These are phyloP conservation scores for Corvus cornix DNA, from an alignment of 2,113 vertebrate species.

Conservation along the genomic window DNA sequence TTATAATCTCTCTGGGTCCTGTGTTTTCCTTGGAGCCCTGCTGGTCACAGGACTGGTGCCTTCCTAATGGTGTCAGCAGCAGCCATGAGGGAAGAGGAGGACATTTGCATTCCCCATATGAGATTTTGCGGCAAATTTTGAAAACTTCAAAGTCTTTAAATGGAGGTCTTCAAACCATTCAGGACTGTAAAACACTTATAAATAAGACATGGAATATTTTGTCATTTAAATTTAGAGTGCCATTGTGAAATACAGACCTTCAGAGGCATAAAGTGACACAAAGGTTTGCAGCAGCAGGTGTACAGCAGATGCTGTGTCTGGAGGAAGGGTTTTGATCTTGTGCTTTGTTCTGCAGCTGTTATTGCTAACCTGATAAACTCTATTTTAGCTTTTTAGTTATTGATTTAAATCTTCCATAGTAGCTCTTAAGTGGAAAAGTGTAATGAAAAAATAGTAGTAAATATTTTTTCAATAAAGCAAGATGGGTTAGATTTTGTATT, in stretches of 20 bases:
- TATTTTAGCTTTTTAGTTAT: slow-evolving; percentile 26
- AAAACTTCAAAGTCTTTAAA: slow-evolving; percentile 14
- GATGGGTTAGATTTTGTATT: neutral
- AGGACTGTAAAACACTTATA: neutral
- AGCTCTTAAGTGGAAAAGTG: neutral
- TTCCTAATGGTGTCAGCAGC: neutral
- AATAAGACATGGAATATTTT: slow-evolving; percentile 5
- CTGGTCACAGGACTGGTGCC: neutral
- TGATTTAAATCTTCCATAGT: neutral
- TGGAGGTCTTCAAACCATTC: neutral
- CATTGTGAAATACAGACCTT: neutral
- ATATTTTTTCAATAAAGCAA: neutral
- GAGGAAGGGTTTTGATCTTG: neutral
- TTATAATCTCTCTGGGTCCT: neutral
- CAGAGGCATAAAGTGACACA: neutral
- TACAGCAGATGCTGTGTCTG: slow-evolving; percentile 3
- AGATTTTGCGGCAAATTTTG: neutral
- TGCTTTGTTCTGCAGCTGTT: slow-evolving; percentile 20
- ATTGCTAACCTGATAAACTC: slow-evolving; percentile 45
- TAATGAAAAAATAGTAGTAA: neutral
- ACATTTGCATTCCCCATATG: neutral
- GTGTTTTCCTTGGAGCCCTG: neutral
- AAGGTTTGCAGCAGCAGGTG: neutral
- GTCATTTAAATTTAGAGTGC: neutral
- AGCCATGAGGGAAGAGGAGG: neutral